Base-by-base conservation (phyloP, 2,113 vertebrate genomes). In the Notothenia coriiceps region DNA sequence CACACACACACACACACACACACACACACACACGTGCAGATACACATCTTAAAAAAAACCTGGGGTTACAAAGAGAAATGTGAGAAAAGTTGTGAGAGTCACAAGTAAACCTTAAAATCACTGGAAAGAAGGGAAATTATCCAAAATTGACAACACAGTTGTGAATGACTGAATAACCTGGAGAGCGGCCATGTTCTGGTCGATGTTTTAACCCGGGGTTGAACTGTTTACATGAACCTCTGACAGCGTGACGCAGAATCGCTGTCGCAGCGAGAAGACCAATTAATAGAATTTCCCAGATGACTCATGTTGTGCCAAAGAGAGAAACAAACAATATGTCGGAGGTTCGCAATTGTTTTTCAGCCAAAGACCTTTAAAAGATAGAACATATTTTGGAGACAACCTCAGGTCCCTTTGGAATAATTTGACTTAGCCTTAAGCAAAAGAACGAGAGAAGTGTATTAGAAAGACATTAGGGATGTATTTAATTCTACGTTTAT, bases 11-110 rank as follows among this genome's bases (percentile, higher is more conserved):
- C 59, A 50, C 18, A 8, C 14, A 46, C 1, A 6, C 35, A 7
- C 35, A 7, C 35, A 43, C 61, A 22, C 22, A 22, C 22, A 22
- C 22, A 22, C 22, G n/a, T n/a, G n/a, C n/a, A n/a, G n/a, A n/a
- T n/a, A n/a, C n/a, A n/a, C n/a, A n/a, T n/a, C n/a, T n/a, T n/a
- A n/a, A n/a, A n/a, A n/a, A n/a, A n/a, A n/a, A n/a, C n/a, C n/a
- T n/a, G n/a, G n/a, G n/a, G n/a, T n/a, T n/a, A n/a, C 43, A 71
- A 82, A 81, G 68, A 59, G 54, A 63, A 56, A 77, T 68, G 77
- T 35, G 57, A 85, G 63, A 70, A 71, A 83, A 86, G 74, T 84
- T 46, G 77, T 43, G 70, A 33, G 15, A 79, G 66, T 46, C 33
- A 55, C 5, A 17, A 46, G 49, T 69, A 55, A 57, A 63, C 35